These are phyloP conservation scores for Hirtodrosophila confusa DNA, from an alignment of 2,888 invertebrate species.

Conservation along the genomic window DNA sequence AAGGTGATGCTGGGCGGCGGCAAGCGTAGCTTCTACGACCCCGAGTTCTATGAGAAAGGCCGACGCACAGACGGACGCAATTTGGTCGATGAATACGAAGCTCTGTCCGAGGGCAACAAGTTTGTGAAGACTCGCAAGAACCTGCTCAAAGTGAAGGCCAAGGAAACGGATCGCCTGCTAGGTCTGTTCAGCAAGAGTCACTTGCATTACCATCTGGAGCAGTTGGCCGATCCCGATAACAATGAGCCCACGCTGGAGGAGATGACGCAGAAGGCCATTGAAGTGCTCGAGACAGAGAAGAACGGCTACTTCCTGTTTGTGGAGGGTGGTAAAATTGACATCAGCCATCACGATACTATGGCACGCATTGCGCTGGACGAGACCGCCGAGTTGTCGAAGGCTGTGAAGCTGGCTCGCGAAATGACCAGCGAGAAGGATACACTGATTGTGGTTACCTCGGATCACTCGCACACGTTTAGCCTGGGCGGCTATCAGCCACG, in stretches of 20 bases:
- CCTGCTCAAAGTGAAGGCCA: slow-evolving; percentile 84
- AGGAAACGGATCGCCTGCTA: slow-evolving; percentile 86
- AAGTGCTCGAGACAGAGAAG: slow-evolving; percentile 87
- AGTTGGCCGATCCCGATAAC: slow-evolving; percentile 82
- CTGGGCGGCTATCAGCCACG: slow-evolving; percentile 87
- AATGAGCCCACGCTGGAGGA: slow-evolving; percentile 88
- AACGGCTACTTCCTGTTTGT: slow-evolving; percentile 92
- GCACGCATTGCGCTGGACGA: slow-evolving; percentile 82
- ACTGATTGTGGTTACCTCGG: slow-evolving; percentile 91
- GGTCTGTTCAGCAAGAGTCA: slow-evolving; percentile 89
- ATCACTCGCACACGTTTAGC: slow-evolving; percentile 92
- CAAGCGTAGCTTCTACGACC: slow-evolving; percentile 87
- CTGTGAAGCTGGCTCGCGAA: slow-evolving; percentile 87
- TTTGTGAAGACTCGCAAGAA: slow-evolving; percentile 85
- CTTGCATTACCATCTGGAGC: slow-evolving; percentile 89
- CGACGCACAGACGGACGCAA: slow-evolving; percentile 87
- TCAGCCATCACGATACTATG: slow-evolving; percentile 80
- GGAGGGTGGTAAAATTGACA: slow-evolving; percentile 86
- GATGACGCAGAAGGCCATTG: slow-evolving; percentile 90
- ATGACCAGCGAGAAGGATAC: slow-evolving; percentile 89
- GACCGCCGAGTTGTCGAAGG: slow-evolving; percentile 89
- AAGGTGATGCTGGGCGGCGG: slow-evolving; percentile 93
- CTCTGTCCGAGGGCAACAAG: slow-evolving; percentile 83
- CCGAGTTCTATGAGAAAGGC: slow-evolving; percentile 85
- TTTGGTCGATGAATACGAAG: slow-evolving; percentile 88